Conservation (phyloP, 2,888 invertebrate species). For the Diogma glabrata region DNA sequence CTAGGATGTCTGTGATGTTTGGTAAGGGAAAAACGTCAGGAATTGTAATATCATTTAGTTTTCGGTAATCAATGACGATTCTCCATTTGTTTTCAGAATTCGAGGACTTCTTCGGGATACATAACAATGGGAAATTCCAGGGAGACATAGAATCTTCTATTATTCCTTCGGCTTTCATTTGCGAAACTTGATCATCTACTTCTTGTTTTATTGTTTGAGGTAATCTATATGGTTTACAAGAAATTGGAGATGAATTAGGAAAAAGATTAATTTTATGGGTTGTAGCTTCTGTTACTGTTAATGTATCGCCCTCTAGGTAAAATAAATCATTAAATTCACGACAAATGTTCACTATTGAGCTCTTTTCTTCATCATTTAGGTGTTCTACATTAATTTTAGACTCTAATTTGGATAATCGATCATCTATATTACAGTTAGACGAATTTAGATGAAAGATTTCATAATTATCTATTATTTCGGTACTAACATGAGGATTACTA, state of each 20-base stretch:
- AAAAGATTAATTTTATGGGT: neutral
- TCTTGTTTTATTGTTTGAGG: neutral
- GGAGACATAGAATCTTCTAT: neutral
- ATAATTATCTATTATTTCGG: neutral
- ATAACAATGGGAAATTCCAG: neutral
- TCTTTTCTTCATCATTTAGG: neutral
- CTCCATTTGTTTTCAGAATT: neutral
- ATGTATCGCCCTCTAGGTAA: neutral
- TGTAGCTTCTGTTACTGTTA: neutral
- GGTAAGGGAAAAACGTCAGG: conserved; percentile 20
- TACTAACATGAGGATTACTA: neutral
- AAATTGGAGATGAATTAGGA: neutral
- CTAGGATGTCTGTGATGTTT: conserved; percentile 21
- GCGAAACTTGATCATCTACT: neutral
- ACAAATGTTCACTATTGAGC: neutral
- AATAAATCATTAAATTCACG: neutral
- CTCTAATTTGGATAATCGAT: neutral
- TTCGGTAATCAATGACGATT: conserved; percentile 5
- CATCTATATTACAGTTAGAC: neutral
- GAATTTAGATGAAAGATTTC: neutral
- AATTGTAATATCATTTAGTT: conserved; percentile 20
- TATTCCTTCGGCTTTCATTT: neutral
- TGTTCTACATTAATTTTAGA: neutral
- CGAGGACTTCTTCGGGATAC: neutral
- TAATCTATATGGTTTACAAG: neutral